These are phyloP conservation scores for Cryptosula pallasiana DNA, from an alignment of 2,888 invertebrate species.

Conservation along the genomic window DNA sequence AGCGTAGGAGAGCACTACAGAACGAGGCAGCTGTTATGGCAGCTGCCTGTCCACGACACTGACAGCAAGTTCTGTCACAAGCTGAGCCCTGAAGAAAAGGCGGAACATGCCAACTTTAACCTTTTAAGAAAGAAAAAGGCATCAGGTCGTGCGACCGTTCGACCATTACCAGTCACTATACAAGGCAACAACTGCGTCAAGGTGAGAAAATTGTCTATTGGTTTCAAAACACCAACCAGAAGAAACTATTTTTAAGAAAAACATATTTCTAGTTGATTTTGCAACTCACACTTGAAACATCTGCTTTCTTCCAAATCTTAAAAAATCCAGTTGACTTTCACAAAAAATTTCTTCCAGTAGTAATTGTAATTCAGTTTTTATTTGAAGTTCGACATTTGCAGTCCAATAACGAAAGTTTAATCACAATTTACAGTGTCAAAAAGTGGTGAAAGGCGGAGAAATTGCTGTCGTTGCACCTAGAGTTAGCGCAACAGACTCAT, in stretches of 20 bases:
- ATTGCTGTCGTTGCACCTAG: constrained; percentile 80
- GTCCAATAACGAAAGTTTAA: too few species aligned
- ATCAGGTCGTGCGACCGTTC: constrained; percentile 84
- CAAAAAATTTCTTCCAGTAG: too few species aligned
- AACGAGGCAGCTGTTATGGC: constrained; percentile 87
- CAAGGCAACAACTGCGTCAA: constrained; percentile 65
- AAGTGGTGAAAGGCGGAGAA: constrained; percentile 73
- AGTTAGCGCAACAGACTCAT: constrained; percentile 69
- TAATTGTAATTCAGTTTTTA: too few species aligned
- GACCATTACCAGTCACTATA: constrained; percentile 63
- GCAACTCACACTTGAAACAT: too few species aligned
- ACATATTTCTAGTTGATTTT: too few species aligned
- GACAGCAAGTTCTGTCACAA: constrained; percentile 84
- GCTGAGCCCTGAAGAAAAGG: constrained; percentile 83
- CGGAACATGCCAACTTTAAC: constrained; percentile 85
- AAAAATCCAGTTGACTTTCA: too few species aligned
- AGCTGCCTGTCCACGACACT: constrained; percentile 95
- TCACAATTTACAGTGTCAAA: constrained; percentile 17
- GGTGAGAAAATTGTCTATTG: constrained; percentile 66
- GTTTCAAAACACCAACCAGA: too few species aligned
- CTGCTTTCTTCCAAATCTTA: too few species aligned
- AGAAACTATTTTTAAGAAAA: too few species aligned
- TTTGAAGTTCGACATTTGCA: too few species aligned
- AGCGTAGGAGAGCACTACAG: constrained; percentile 76
- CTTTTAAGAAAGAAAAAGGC: constrained; percentile 90